phyloP scores from a whole-genome alignment of 2,113 vertebrate species.

The Uria aalge region DNA sequence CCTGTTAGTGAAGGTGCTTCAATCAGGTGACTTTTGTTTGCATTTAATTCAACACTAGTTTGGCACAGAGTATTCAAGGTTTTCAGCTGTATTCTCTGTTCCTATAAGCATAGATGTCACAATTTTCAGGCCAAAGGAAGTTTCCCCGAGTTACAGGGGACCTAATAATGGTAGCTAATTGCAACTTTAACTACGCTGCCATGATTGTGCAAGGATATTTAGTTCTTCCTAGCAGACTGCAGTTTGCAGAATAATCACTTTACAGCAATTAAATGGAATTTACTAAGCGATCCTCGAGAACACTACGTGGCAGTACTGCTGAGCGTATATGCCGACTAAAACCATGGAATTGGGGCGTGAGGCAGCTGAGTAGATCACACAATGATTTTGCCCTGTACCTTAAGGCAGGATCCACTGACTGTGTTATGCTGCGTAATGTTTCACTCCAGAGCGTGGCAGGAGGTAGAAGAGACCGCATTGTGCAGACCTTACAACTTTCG shows the following conservation, averaged over 20 bases:
- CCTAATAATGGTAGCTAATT: not conserved
- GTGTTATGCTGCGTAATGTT: fast-evolving
- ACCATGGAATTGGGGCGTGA: not conserved
- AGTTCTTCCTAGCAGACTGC: not conserved
- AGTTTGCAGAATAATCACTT: not conserved
- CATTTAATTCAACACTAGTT: not conserved
- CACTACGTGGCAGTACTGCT: not conserved
- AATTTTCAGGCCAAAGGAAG: not conserved
- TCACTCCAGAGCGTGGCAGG: not conserved
- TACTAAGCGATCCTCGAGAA: not conserved
- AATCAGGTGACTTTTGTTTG: not conserved
- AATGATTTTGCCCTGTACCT: not conserved
- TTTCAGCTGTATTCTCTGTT: not conserved
- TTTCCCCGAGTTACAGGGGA: not conserved
- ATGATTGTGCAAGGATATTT: not conserved
- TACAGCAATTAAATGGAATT: not conserved
- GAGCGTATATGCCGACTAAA: not conserved
- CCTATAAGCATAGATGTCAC: not conserved
- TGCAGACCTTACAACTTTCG: not conserved
- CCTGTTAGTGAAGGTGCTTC: not conserved
- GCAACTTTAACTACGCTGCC: not conserved
- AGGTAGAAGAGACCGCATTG: not conserved
- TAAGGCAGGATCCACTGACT: not conserved
- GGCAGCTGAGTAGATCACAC: not conserved
- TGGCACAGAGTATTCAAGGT: not conserved